Base-by-base conservation (phyloP, 2,888 invertebrate genomes). In the Cryptophagus acutangulus region DNA sequence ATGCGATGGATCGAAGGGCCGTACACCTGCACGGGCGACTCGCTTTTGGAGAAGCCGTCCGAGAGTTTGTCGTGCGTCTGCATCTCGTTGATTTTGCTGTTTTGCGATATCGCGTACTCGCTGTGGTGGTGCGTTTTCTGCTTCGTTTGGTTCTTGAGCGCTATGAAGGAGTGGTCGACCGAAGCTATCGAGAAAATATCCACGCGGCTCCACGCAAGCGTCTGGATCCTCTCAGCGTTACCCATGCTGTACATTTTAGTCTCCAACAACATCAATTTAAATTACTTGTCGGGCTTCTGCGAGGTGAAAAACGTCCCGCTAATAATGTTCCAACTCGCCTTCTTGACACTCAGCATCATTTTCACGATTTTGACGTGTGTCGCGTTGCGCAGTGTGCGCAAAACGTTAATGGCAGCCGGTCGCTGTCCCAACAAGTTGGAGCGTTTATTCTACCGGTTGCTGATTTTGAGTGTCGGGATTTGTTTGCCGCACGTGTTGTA, bases 91-190 rank as follows among this genome's bases (percentile, higher is more conserved):
- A 52, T 65, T 5, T 47, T 62, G 3, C 56, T 61, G 61, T 90
- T 87, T 71, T 79, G 88, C 60, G 84, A 84, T 18, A 70, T 89
- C 58, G 85, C 87, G 35, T 84, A 84, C 43, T 81, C 83, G 57
- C 78, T 86, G 44, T 90, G 93, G 91, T 91, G 92, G 82, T 79
- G 88, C 2, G 82, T 90, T 54, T 79, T 93, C 36, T 86, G 89
- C 45, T 77, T 90, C 34, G 89, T 91, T 40, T 93, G 92, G 87
- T 87, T 89, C 62, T 74, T 93, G 34, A 87, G 90, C 2, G 90
- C 92, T 0, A 87, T 88, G 30, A 85, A 90, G 63, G 90, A 92
- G 63, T 93, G 93, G 93, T 89, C 90, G 16, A 88, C 89, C 41
- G 93, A 93, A 69, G 90, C 91, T 2, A 77, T 93, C 37, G 90